Evolutionary conservation across 2,113 vertebrate species (phyloP).

Genomic region (Epinephelus lanceolatus): DNA sequence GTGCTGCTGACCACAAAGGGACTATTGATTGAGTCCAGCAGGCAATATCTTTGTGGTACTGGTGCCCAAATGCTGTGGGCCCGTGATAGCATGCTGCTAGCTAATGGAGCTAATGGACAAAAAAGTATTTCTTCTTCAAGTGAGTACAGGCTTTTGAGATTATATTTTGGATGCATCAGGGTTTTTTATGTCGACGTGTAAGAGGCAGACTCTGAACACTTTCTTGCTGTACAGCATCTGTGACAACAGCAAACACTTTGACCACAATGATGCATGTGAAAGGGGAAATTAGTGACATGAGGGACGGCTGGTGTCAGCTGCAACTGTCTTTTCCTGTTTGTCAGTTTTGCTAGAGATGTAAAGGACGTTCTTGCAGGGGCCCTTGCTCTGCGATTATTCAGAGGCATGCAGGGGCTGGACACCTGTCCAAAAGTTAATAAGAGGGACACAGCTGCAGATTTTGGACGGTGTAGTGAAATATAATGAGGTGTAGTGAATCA

Average conservation of each 20-base stretch:
- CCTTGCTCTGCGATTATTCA: not conserved
- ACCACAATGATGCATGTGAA: not conserved
- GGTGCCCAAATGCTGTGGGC: conserved; percentile 47
- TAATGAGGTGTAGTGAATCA: not conserved
- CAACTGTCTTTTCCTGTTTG: conserved; percentile 17
- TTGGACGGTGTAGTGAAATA: not conserved
- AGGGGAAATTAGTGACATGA: not conserved
- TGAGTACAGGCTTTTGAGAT: conserved; percentile 26
- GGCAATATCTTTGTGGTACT: conserved; percentile 53
- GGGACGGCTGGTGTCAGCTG: conserved; percentile 22
- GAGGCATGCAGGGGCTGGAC: not conserved
- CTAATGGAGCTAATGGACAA: conserved; percentile 56
- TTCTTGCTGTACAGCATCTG: conserved; percentile 11
- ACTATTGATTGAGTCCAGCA: conserved; percentile 72
- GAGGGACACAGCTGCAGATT: not conserved
- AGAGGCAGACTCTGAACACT: not conserved
- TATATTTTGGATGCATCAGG: not conserved
- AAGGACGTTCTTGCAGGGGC: not conserved
- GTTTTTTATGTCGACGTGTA: not conserved
- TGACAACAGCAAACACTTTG: conserved; percentile 15
- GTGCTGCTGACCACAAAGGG: conserved; percentile 67
- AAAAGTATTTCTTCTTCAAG: not conserved
- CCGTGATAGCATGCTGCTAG: conserved; percentile 61
- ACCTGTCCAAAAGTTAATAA: not conserved
- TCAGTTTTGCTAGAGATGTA: not conserved